These are phyloP conservation scores for Eunapius fragilis DNA, from an alignment of 37 sponge, comb jelly and placozoan genomes.

Conservation along the genomic window DNA sequence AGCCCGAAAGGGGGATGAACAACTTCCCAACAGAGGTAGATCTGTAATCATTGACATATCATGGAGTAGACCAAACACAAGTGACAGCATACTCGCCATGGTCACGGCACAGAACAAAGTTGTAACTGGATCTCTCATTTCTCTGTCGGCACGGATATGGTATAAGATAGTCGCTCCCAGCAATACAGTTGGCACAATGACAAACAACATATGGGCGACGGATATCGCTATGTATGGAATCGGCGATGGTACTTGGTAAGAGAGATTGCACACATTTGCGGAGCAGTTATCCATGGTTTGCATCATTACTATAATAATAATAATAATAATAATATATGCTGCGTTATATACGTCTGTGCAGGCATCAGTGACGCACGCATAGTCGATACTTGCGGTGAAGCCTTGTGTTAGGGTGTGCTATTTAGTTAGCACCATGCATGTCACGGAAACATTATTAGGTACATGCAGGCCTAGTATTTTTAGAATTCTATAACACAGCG, in stretches of 20 bases:
- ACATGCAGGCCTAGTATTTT: too few species aligned
- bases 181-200: background rate
- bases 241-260: background rate
- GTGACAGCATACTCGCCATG: background rate
- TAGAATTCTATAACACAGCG: too few species aligned
- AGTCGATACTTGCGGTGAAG: too few species aligned
- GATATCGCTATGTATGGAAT: background rate
- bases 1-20: background rate
- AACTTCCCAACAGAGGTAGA: background rate
- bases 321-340: too few species aligned
- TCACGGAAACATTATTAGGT: too few species aligned
- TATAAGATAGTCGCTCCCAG: background rate
- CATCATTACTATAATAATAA: too few species aligned
- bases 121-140: background rate
- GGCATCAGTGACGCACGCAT: too few species aligned
- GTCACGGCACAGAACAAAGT: background rate
- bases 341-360: too few species aligned
- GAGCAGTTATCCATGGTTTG: too few species aligned
- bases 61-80: background rate
- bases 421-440: too few species aligned
- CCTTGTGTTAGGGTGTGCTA: too few species aligned
- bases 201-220: background rate
- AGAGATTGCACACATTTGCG: too few species aligned
- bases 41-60: background rate
- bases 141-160: background rate